Percentiles rank a stretch among this genome's conserved stretches.
These are phyloP conservation scores for Leptinotarsa defecta DNA, from an alignment of 1,140 invertebrate genomes.

Conservation along the genomic window DNA sequence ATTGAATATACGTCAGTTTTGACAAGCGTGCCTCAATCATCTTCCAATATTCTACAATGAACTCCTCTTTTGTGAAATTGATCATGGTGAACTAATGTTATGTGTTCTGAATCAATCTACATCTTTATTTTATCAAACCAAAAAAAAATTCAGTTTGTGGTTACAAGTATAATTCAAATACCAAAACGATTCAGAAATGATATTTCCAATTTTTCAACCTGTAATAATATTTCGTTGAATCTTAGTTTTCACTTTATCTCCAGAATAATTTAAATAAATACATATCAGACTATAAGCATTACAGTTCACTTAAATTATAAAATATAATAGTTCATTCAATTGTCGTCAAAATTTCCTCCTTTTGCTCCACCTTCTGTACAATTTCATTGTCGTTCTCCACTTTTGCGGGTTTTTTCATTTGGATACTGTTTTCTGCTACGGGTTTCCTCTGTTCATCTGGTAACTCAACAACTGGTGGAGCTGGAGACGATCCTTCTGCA, in stretches of 20 bases:
- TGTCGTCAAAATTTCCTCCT: conserved; percentile 10
- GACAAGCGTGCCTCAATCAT: too few species aligned
- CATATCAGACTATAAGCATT: background rate
- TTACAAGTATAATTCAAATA: too few species aligned
- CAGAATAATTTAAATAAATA: background rate
- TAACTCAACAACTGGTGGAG: background rate
- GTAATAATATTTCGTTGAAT: too few species aligned
- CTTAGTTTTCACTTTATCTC: background rate
- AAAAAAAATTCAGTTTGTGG: too few species aligned
- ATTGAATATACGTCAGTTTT: too few species aligned
- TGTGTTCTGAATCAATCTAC: too few species aligned
- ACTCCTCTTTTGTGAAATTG: too few species aligned
- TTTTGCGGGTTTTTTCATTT: background rate
- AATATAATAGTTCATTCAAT: conserved; percentile 12
- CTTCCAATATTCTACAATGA: too few species aligned
- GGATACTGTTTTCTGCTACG: background rate
- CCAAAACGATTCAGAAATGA: too few species aligned
- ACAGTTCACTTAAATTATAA: background rate
- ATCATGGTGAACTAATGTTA: too few species aligned
- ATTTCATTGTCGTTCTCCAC: background rate
- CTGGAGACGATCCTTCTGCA: background rate
- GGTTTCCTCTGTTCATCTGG: background rate
- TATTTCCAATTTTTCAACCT: too few species aligned
- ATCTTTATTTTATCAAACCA: too few species aligned
- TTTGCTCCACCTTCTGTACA: conserved; percentile 1